Evolutionary conservation across 30 jellyfish, hydroid and myxozoan species (phyloP).

Genomic region (Calvadosia cruxmelitensis): DNA sequence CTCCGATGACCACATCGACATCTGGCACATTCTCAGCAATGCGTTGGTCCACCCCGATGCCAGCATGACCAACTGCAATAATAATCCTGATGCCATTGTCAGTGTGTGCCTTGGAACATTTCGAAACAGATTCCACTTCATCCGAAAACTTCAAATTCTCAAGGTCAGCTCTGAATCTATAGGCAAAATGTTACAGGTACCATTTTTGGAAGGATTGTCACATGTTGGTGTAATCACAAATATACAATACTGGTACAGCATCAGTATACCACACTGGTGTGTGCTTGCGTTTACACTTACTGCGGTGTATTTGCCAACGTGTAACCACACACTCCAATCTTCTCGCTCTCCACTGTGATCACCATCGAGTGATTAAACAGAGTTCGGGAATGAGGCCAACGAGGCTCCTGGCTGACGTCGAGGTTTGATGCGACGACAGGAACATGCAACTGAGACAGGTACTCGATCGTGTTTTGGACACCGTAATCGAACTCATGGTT

Average conservation of each 20-base stretch:
- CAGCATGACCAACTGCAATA: constrained; percentile 75
- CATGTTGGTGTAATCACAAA: neutral
- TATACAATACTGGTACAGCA: neutral
- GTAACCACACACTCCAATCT: constrained; percentile 67
- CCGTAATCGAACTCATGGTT: constrained; percentile 85
- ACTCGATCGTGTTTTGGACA: constrained; percentile 23
- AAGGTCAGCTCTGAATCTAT: neutral
- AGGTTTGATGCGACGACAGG: constrained; percentile 54
- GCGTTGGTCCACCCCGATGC: constrained; percentile 40
- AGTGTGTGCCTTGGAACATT: constrained; percentile 19
- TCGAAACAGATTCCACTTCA: constrained; percentile 23
- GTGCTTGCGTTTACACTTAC: constrained; percentile 9
- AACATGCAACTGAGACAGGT: constrained; percentile 21
- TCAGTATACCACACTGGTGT: neutral
- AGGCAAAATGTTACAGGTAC: neutral
- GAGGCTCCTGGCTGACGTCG: constrained; percentile 28
- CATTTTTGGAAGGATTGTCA: neutral
- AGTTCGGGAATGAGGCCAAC: constrained; percentile 35
- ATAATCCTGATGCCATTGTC: constrained; percentile 26
- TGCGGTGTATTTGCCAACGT: constrained; percentile 29
- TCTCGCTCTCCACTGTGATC: constrained; percentile 12
- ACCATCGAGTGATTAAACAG: constrained; percentile 14
- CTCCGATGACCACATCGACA: constrained; percentile 68
- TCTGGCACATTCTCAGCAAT: constrained; percentile 51
- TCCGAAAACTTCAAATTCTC: constrained; percentile 23